phyloP scores from a whole-genome alignment of 2,888 invertebrate genomes.

The Pyrrhosoma nymphula region DNA sequence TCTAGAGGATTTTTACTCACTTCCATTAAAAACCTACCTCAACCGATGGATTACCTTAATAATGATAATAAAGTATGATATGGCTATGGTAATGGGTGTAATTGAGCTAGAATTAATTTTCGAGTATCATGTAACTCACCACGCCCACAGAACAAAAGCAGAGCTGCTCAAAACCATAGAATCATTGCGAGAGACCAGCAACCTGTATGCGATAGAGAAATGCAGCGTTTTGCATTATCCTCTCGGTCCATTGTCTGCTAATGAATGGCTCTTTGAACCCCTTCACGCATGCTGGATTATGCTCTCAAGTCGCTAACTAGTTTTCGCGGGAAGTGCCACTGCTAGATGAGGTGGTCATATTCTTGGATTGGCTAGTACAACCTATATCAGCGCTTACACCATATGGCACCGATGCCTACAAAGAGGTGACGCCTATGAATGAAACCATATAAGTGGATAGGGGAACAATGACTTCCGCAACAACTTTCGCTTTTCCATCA shows the following conservation, averaged over 20 bases:
- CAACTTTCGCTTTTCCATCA: neutral
- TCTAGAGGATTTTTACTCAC: no score
- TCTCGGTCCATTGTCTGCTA: neutral
- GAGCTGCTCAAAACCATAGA: neutral
- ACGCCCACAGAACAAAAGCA: neutral
- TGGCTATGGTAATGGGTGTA: neutral
- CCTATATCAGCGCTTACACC: neutral
- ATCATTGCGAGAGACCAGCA: neutral
- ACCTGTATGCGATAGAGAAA: neutral
- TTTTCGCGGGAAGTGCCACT: neutral
- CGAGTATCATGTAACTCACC: neutral
- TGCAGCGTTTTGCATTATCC: neutral
- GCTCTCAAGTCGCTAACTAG: neutral
- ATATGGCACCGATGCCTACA: neutral
- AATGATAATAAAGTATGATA: no score
- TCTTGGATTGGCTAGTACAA: neutral
- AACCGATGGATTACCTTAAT: no score
- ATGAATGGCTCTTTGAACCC: neutral
- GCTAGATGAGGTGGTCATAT: neutral
- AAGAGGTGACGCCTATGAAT: neutral
- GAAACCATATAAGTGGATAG: neutral
- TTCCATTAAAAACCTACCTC: no score
- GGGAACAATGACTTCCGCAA: neutral
- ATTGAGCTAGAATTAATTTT: neutral
- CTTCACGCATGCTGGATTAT: slow-evolving; percentile 3